Evolutionary conservation across 2,888 invertebrate species (phyloP).

Genomic region (Drosophila recens): DNA sequence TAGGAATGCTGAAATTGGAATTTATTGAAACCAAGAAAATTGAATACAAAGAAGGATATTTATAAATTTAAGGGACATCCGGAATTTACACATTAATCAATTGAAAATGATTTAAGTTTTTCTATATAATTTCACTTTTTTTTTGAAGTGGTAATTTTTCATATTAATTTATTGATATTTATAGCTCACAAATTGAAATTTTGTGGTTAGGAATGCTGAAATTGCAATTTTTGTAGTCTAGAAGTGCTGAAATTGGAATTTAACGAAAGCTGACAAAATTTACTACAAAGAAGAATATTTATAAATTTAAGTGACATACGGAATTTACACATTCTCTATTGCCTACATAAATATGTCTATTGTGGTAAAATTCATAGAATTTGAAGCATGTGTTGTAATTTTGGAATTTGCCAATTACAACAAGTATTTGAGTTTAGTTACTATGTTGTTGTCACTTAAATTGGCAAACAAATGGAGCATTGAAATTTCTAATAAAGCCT

Average conservation of each 20-base stretch:
- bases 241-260: too few relatives aligned
- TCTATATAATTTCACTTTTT: background rate
- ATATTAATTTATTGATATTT: too few relatives aligned
- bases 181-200: too few relatives aligned
- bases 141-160: background rate
- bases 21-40: background rate
- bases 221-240: too few relatives aligned
- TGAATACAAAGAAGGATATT: too few relatives aligned
- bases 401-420: conserved; percentile 1
- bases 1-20: background rate
- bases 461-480: background rate
- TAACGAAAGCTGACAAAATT: background rate
- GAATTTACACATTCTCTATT: background rate
- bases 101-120: background rate
- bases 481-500: background rate
- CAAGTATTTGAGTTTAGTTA: background rate
- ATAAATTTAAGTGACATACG: background rate
- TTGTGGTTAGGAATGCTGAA: background rate
- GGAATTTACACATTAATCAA: conserved; percentile 1
- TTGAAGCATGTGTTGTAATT: background rate
- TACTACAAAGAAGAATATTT: background rate
- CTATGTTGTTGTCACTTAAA: background rate
- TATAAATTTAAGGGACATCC: too few relatives aligned
- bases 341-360: background rate
- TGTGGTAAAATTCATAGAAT: background rate